Conservation (phyloP, 2,113 vertebrate genomes). For the Damaliscus lunatus region DNA sequence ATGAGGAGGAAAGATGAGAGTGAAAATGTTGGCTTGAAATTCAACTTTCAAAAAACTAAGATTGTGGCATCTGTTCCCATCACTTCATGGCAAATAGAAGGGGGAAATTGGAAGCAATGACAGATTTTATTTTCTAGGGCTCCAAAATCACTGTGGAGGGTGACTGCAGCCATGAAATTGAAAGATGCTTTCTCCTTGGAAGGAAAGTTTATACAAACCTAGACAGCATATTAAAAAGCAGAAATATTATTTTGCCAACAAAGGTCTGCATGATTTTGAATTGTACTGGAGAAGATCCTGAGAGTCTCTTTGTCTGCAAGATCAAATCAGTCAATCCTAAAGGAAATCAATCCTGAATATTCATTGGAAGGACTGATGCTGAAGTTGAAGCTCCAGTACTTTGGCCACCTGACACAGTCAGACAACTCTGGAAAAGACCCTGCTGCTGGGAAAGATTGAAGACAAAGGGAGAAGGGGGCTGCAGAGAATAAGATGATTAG, state of each 20-base stretch:
- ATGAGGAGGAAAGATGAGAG: neutral
- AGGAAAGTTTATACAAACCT: neutral
- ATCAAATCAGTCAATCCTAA: neutral
- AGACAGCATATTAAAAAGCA: neutral
- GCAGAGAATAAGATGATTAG: neutral
- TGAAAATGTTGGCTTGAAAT: neutral
- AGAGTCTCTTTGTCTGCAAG: neutral
- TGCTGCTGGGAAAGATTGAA: neutral
- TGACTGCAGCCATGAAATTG: neutral
- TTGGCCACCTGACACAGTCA: neutral
- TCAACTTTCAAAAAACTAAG: neutral
- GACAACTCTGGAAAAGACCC: neutral
- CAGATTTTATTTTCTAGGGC: neutral
- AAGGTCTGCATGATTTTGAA: neutral
- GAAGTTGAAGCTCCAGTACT: neutral
- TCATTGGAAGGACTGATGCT: neutral
- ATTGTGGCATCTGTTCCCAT: neutral
- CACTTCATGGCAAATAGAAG: neutral
- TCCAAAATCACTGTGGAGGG: neutral
- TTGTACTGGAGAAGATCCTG: neutral
- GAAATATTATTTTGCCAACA: neutral
- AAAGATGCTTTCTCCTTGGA: neutral
- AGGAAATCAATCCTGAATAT: neutral
- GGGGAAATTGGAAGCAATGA: neutral
- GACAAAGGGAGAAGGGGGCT: neutral